Base-by-base conservation (phyloP, 1,140 invertebrate genomes). In the Chrysomallon squamiferum region DNA sequence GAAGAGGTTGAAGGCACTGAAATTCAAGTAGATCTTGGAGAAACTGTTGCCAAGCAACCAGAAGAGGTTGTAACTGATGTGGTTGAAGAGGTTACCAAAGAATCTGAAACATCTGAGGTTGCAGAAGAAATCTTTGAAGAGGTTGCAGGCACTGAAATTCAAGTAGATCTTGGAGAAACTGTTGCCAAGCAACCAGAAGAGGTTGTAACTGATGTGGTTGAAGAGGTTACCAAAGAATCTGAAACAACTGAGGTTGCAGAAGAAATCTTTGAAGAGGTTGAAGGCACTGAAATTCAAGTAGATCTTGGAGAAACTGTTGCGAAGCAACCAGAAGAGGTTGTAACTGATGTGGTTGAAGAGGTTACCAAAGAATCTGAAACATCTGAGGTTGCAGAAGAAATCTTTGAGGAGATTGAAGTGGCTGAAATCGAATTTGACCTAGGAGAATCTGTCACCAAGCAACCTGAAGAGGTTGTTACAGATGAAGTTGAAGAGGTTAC, bases 251-350 rank as follows among this genome's bases (percentile, higher is more conserved):
- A 71, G 22, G 62, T 78, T 47, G 60, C 63, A 33, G 68, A 71
- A 57, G 72, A 75, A 41, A 20, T 38, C 15, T 20, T 64, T n/a
- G 68, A 70, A 54, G 73, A 77, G n/a, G 67, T 64, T 27, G 56
- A 70, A 33, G 69, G 65, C n/a, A 52, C 67, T 62, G 75, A 77
- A 50, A 74, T 74, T 27, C 59, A 63, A 30, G 30, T 50, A 15
- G 62, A 71, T 22, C 54, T 78, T 38, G 59, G 59, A 41, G 68
- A 71, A 59, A 69, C 73, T 45, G 25, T 38, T 18, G 20, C 64
- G 13, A 66, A 70, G 49, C 73, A 77, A 29, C 67, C 66, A 32
- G 56, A 70, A 29, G 71, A 67, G n/a, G 58, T 62, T 60, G 72
- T 76, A 43, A 71, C 73, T 41, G 59, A 74, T 27, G 61, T 59